phyloP scores from a whole-genome alignment of 2,113 vertebrate genomes.

The Apeltes quadracus region DNA sequence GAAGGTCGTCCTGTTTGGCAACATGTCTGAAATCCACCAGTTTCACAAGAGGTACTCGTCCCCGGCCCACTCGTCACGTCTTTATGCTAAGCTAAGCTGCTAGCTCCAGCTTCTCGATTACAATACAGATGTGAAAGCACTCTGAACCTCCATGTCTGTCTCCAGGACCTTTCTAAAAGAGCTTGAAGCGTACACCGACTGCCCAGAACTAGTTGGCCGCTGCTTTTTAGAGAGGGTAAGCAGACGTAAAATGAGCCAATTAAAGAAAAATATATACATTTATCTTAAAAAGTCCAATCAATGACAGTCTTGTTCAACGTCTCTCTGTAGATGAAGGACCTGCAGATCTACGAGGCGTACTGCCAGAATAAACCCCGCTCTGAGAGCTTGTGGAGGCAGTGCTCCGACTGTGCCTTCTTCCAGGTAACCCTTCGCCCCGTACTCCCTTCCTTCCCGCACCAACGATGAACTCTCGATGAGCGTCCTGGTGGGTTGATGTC shows the following conservation, averaged over 20 bases:
- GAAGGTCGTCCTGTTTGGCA: constrained; percentile 94
- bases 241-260: neutral
- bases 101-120: neutral
- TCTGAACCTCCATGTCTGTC: neutral
- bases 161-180: constrained; percentile 91
- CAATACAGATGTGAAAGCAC: neutral
- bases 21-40: constrained; percentile 97
- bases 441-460: neutral
- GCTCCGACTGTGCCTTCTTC: constrained; percentile 96
- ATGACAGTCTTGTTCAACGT: neutral
- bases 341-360: constrained; percentile 98
- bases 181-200: constrained; percentile 89
- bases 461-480: neutral
- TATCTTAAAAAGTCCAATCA: neutral
- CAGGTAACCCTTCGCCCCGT: constrained; percentile 81
- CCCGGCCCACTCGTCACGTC: too few relatives aligned
- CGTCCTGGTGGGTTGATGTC: neutral
- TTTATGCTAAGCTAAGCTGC: neutral
- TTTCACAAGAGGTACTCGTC: constrained; percentile 92
- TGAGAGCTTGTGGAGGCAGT: constrained; percentile 96
- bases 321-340: constrained; percentile 90
- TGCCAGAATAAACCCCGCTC: constrained; percentile 99
- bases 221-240: constrained; percentile 92
- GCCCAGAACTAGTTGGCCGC: constrained; percentile 90
- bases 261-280: neutral